Base-by-base conservation (phyloP, 2,113 vertebrate species). In the Poecile atricapillus region DNA sequence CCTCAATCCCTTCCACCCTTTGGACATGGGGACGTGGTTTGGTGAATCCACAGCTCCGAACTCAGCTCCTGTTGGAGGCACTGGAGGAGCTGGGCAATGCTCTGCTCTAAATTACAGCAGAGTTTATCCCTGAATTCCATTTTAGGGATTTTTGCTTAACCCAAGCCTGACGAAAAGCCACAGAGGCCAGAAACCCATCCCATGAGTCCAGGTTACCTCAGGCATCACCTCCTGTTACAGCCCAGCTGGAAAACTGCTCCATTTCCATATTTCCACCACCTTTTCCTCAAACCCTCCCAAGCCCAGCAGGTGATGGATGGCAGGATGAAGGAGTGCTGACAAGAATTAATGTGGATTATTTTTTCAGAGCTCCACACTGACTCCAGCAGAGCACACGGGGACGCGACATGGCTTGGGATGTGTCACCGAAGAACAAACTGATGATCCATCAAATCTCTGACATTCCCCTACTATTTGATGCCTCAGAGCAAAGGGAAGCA, bases 201-300 rank as follows among this genome's bases (percentile, higher is more conserved):
- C 49, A n/a, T 0, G 1, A 56, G 20, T 8, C 33, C 0, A 0
- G 35, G 22, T 64, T 23, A 65, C 11, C 56, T 53, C 5, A 0
- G 37, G 59, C 47, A 60, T 78, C 68, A 58, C 46, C 19, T 68
- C 4, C 3, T 3, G 7, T 18, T 11, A 18, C 13, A n/a, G 6
- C 7, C 0, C 74, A 55, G 60, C 91, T 83, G 76, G 68, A 71
- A 93, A 91, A 44, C 74, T 44, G 49, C 88, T 92, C 53, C 43
- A 39, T 83, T 85, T 80, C 85, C 75, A 46, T 4, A 10, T 4
- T 49, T 64, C 49, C 46, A 59, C 62, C n/a, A 33, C 28, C 44
- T 62, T 84, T n/a, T 13, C 77, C 59, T 62, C 2, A 0, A 85
- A 39, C 16, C 39, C 74, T n/a, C 37, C 84, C 55, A n/a, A 70